Evolutionary conservation across 2,888 invertebrate genomes (phyloP), one percentile per base, ranked within the genome.

Genomic region (Imbricaverruca yamaguchii): DNA sequence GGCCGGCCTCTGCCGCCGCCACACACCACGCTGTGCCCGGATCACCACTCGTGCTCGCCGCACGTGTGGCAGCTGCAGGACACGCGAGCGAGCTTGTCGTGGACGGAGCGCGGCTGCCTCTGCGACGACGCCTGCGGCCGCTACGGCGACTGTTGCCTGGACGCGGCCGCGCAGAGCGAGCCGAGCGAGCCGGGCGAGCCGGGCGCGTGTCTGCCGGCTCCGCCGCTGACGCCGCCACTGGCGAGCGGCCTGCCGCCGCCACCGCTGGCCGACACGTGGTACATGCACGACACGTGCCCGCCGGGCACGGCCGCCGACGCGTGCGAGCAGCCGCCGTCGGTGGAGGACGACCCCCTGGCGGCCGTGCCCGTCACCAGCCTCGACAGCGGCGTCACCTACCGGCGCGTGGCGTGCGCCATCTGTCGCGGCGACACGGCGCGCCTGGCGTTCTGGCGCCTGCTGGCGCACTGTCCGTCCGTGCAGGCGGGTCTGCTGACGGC

Each of bases 251-350:
- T 25, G 67, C 25, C 39, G 18, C 39, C 39, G 18, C 53, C 8
- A 13, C 1, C 69, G 11, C 11, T 23, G 21, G 25, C 25, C 39
- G 15, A 4, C 39, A 25, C 39, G 10, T 74, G 74, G 74, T 74
- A 74, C 74, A 74, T 74, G 74, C 39, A 23, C 15, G 74, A 74
- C 74, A 9, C 74, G 8, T 74, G 74, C 18, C 74, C 74, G 18
- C n/a, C 7, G 12, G 23, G 13, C 10, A n/a, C 18, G 15, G 18
- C 6, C n/a, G 57, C 78, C 15, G 57, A 23, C 1, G 57, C 55
- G 56, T 78, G 78, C 9, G 78, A 78, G 25, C 78, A 55, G n/a
- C 78, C 78, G 23, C 18, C n/a, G 53, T 18, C 53, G 0, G 74
- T 53, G 7, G 10, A 18, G 7, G 15, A 3, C 23, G 78, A 78